Base-by-base conservation (phyloP, 2,797 vertebrate genomes). In the Kryptopterus vitreolus region DNA sequence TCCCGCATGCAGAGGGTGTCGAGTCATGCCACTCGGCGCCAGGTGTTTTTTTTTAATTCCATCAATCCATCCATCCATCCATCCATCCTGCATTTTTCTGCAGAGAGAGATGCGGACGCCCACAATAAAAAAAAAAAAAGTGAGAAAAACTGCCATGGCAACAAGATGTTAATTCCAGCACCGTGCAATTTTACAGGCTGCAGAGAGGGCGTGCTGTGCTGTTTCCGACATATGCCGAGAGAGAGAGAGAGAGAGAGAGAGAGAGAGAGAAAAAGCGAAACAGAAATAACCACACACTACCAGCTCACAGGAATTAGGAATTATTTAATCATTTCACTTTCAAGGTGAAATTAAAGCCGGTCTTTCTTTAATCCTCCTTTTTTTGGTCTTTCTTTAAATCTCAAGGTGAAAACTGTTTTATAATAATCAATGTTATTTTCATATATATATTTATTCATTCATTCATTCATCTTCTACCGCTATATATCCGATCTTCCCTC, bases 91-190 rank as follows among this genome's bases (percentile, higher is more conserved):
- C 66, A 83, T 84, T 70, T 84, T 70, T 79, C 70, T 81, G 35
- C 50, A n/a, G 73, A 73, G 55, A 63, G 12, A 16, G 53, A 79
- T 22, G 72, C 58, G 13, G 72, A 69, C 72, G 11, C 65, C 53
- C 33, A 46, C 65, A 46, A 53, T n/a, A n/a, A n/a, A n/a, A n/a
- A 46, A 57, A 46, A 71, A 76, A 3, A 33, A 43, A 74, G 55
- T 18, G 35, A 52, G 53, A 55, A 62, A 38, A 50, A 76, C 63
- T 84, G 65, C 80, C 83, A 81, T 78, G 70, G 83, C 83, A 81
- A 84, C 83, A 81, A 10, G 26, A 65, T 77, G 38, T 59, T 80
- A 68, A 80, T 79, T 79, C 63, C 59, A 79, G 77, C 63, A 46
- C 63, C 20, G 12, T 57, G n/a, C 38, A 15, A 16, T 48, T 76